These are phyloP conservation scores for Lacerta viridis DNA, from an alignment of 2,797 vertebrate genomes.

Conservation along the genomic window DNA sequence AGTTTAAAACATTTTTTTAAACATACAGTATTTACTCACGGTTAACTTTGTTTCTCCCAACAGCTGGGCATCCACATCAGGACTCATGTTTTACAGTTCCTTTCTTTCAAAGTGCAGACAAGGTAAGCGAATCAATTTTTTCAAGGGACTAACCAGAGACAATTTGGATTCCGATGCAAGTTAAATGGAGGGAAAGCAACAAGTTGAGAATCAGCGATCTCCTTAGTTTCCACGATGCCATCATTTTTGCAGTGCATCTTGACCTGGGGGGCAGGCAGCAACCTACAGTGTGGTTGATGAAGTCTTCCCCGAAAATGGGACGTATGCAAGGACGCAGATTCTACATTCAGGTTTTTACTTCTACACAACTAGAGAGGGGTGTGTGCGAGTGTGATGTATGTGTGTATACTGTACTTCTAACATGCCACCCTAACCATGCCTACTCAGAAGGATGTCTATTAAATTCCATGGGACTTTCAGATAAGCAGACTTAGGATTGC, in stretches of 20 bases:
- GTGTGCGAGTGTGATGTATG: too few species aligned
- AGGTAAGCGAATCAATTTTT: slow-evolving; percentile 33
- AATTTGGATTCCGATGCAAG: background rate
- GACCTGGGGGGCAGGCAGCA: background rate
- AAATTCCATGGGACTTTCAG: too few species aligned
- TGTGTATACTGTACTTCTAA: too few species aligned
- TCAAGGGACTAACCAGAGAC: slow-evolving; percentile 9
- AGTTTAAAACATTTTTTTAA: background rate
- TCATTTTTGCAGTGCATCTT: background rate
- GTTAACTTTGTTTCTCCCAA: background rate
- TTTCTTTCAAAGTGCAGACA: slow-evolving; percentile 8
- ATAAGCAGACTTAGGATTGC: too few species aligned
- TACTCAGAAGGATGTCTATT: too few species aligned
- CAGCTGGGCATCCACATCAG: background rate
- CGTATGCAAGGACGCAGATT: too few species aligned
- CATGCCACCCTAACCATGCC: too few species aligned
- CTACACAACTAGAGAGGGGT: too few species aligned
- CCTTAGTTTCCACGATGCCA: background rate
- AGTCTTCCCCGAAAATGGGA: too few species aligned
- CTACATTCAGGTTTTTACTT: too few species aligned
- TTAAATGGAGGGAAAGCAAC: background rate
- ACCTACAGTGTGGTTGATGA: too few species aligned
- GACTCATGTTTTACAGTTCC: slow-evolving; percentile 24
- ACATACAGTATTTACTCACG: slow-evolving; percentile 19
- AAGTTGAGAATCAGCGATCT: background rate